These are phyloP conservation scores for Cepaea hortensis DNA, from an alignment of 2,888 invertebrate species.

Conservation along the genomic window DNA sequence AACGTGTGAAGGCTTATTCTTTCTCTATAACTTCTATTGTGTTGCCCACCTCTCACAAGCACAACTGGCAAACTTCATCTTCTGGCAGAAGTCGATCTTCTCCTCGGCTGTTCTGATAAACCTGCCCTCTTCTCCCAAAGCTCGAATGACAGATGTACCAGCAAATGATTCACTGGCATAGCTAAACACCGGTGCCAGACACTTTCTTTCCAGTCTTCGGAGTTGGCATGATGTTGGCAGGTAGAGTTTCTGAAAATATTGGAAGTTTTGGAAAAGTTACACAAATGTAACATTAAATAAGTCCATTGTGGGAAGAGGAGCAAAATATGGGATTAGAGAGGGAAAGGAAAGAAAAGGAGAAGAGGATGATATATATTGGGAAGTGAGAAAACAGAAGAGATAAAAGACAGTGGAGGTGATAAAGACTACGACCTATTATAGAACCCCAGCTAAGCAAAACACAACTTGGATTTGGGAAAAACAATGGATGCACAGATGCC, in stretches of 20 bases:
- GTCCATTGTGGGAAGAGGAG: no score
- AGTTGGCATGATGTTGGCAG: constrained; percentile 74
- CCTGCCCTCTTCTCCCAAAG: constrained; percentile 63
- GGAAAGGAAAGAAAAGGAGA: no score
- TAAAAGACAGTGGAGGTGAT: no score
- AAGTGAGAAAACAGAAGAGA: no score
- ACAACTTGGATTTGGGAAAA: no score
- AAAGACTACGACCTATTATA: no score
- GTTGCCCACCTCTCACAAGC: constrained; percentile 39
- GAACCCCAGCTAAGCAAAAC: no score
- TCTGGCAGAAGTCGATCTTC: constrained; percentile 61
- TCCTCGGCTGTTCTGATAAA: constrained; percentile 65
- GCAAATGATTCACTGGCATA: constrained; percentile 78
- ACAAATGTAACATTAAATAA: neutral
- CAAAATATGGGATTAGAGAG: no score
- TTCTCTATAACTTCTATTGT: neutral
- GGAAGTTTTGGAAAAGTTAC: neutral
- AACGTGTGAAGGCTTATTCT: no score
- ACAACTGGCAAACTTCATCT: constrained; percentile 24
- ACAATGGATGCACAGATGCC: no score
- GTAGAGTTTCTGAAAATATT: constrained; percentile 77
- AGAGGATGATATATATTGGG: no score
- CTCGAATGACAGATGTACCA: constrained; percentile 72
- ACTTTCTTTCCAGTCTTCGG: constrained; percentile 73
- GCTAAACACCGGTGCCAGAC: constrained; percentile 73